Evolutionary conservation across 1,140 invertebrate species (phyloP), one percentile per base, ranked within the genome.

Genomic region (Whitmania pigra): DNA sequence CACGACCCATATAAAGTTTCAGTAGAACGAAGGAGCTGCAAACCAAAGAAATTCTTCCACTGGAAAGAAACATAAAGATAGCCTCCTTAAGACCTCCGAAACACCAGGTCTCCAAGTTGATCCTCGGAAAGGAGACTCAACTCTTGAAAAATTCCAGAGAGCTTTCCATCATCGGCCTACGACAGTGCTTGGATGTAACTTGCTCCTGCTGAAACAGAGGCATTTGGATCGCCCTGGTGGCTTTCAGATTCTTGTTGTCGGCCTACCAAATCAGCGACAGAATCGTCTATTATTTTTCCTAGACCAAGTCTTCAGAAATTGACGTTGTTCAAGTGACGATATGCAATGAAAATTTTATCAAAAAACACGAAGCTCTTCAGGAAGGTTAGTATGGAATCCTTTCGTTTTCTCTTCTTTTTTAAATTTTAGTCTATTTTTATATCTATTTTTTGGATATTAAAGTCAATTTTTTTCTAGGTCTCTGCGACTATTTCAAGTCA

Each of bases 211-310:
- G n/a, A 11, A 70, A 70, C n/a, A 43, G 43, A 25, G 5, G 20
- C 36, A 25, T 70, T 4, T 70, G 69, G 69, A 25, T 54, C 31
- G 53, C 15, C 43, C 69, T 70, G 18, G 53, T 70, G 17, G 0
- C 25, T 22, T 53, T 54, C 40, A 49, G 69, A 43, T 25, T 53
- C 31, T 13, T 36, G n/a, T 27, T 70, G 31, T 27, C 49, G 0
- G 49, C 53, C 53, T 70, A 70, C 43, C 69, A 70, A 40, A 70
- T 70, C 69, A 43, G 53, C 43, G 69, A 70, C 29, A 36, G 69
- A 13, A 20, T 71, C 53, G 40, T 60, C 71, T 63, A 60, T 25
- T 71, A 60, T 36, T 54, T 71, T 17, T 22, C 17, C 40, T 63
- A 54, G 5, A 53, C 71, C 20, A 60, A 54, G n/a, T 27, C 22